Evolutionary conservation across 1,140 invertebrate species (phyloP).

Genomic region (Geopemphigus sp.): DNA sequence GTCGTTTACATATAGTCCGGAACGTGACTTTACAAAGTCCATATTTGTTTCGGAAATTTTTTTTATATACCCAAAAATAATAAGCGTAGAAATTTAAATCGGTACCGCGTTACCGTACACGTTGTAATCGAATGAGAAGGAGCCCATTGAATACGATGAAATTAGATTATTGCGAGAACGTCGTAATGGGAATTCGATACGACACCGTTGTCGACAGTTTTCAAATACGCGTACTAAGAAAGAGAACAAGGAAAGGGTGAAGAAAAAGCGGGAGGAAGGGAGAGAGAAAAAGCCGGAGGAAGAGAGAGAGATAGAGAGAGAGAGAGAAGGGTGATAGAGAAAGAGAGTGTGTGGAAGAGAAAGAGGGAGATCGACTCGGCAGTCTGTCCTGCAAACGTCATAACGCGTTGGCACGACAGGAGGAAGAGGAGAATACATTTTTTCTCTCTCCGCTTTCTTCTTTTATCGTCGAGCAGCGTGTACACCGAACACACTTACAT

Average conservation of each 20-base stretch:
- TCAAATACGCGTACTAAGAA: not conserved
- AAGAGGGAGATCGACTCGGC: not conserved
- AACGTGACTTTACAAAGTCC: too few species aligned
- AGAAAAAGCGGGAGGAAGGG: not conserved
- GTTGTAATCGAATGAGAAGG: constrained; percentile 12
- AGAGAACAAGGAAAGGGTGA: not conserved
- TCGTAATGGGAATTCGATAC: constrained; percentile 24
- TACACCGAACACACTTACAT: not conserved
- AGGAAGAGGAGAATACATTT: not conserved
- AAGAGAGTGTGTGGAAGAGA: not conserved
- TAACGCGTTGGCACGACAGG: not conserved
- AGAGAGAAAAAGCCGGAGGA: not conserved
- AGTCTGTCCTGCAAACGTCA: constrained; percentile 24
- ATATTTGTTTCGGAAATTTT: too few species aligned
- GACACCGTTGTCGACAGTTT: not conserved
- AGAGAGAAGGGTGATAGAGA: too few species aligned
- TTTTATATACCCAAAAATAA: too few species aligned
- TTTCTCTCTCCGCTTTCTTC: not conserved
- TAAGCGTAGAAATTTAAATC: constrained; percentile 3
- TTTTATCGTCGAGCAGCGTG: not conserved
- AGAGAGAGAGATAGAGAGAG: not conserved
- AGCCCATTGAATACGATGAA: constrained; percentile 3
- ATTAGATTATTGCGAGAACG: constrained; percentile 20
- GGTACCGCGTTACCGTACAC: not conserved
- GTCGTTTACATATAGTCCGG: too few species aligned